Evolutionary conservation across 2,797 vertebrate species (phyloP).

Genomic region (Coendou prehensilis): DNA sequence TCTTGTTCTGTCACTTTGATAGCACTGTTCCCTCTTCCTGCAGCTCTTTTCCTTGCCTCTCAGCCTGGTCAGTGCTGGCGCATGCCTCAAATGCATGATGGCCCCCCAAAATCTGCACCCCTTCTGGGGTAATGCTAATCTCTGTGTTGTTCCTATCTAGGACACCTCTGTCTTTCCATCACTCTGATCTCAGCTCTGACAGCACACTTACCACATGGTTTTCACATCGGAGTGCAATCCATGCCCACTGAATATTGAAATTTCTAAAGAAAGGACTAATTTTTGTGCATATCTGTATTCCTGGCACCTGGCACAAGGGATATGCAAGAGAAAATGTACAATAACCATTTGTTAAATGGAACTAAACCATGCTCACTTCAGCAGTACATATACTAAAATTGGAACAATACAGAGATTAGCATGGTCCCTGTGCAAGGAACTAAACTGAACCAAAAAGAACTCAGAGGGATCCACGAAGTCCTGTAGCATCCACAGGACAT

Average conservation of each 20-base stretch:
- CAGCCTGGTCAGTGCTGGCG: background rate
- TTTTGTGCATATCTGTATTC: background rate
- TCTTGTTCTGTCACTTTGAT: background rate
- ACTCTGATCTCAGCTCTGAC: background rate
- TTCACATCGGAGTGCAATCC: no score
- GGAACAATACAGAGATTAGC: no score
- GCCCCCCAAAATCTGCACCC: no score
- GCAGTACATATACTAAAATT: no score
- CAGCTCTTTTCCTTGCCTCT: background rate
- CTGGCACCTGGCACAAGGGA: background rate
- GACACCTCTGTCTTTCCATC: background rate
- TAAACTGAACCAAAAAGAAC: background rate
- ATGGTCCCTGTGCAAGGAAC: background rate
- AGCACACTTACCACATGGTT: background rate
- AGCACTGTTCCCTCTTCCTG: background rate
- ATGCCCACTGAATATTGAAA: background rate
- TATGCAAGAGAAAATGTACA: background rate
- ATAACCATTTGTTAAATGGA: background rate
- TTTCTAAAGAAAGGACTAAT: background rate
- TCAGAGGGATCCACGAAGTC: background rate
- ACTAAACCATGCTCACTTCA: background rate
- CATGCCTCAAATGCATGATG: background rate
- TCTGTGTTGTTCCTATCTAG: no score
- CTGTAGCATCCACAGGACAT: background rate
- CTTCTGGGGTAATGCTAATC: no score